Base-by-base conservation (phyloP, 1,140 invertebrate species). In the Musca vetustissima region DNA sequence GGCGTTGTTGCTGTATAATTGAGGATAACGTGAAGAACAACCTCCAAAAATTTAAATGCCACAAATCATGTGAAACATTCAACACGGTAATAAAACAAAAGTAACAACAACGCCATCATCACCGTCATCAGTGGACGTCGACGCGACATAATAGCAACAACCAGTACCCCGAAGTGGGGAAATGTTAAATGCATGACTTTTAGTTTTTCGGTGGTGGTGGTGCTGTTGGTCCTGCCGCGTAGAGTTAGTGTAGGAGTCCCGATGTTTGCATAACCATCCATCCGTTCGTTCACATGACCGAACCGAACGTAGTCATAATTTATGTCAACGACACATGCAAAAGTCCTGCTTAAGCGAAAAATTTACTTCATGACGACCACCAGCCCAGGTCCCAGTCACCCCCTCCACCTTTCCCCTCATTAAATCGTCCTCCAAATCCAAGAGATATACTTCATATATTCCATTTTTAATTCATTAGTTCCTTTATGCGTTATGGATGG, bases 51-150 rank as follows among this genome's bases (percentile, higher is more conserved):
- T 61, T 61, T 43, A 43, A 61, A 61, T 61, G 57, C 57, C 57
- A 61, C 57, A 61, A 61, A 61, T 61, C 57, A 61, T 61, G 57
- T 61, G 64, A 50, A 65, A 50, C 64, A 65, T 49, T 49, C 48
- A 49, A 48, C 43, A 65, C 64, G 15, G 64, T 65, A 50, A 65
- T 65, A 65, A 65, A 65, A 65, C 43, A 50, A 50, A 65, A 65
- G 48, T 65, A 65, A 65, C 64, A 65, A 65, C 64, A 59, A 28
- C 55, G 25, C 28, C 22, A 59, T 59, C 55, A 59, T 59, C 55
- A 59, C n/a, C n/a, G 21, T 17, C 49, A 52, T 11, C 21, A 52
- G 17, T 14, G 49, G 9, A 7, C 21, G 17, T 11, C 17, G 49
- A 52, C 17, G 17, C 49, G 21, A 21, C 49, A 52, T 28, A 24